Base-by-base conservation (phyloP, 30 jellyfish, hydroid and myxozoan genomes). In the Cassiopea xamachana region DNA sequence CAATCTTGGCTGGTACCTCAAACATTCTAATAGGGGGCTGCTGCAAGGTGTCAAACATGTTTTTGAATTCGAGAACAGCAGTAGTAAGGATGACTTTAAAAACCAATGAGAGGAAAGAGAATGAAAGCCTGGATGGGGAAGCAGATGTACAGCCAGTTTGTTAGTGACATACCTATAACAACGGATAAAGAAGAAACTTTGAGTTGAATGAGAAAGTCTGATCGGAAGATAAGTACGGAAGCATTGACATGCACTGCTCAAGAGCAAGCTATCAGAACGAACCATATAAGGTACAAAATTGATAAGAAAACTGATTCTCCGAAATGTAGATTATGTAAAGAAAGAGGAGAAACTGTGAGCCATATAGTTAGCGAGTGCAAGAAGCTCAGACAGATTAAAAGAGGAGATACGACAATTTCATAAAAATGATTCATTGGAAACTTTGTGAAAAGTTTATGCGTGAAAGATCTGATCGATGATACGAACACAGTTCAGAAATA, bases 181-280 rank as follows among this genome's bases (percentile, higher is more conserved):
- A 67, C 19, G 76, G 82, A 73, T 73, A 73, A 73, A 73, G 82
- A 73, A 27, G 39, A 27, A 27, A 73, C 82, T 59, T 73, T 55
- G 82, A 27, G 39, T 27, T 73, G 82, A 59, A 44, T 73, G 1
- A 73, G 46, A 73, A 73, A 73, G 62, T 44, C 62, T 47, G 82
- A 73, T 47, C 62, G 9, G 82, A 73, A 16, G 39, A 47, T 47
- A 47, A 17, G 18, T 13, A 44, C 55, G 46, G 82, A 73, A 73
- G 82, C 82, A 16, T 73, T 73, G 62, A 73, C 1, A 73, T 73
- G 82, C 62, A 59, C 82, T 73, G 82, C 82, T 39, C 82, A 73
- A 73, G 82, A 73, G 59, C 82, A 73, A 47, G 82, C 82, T 0
- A 39, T 73, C 12, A 73, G 82, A 73, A 18, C 82, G 6, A 73